Base-by-base conservation (phyloP, 2,888 invertebrate genomes). In the Meiosimyza decipiens region DNA sequence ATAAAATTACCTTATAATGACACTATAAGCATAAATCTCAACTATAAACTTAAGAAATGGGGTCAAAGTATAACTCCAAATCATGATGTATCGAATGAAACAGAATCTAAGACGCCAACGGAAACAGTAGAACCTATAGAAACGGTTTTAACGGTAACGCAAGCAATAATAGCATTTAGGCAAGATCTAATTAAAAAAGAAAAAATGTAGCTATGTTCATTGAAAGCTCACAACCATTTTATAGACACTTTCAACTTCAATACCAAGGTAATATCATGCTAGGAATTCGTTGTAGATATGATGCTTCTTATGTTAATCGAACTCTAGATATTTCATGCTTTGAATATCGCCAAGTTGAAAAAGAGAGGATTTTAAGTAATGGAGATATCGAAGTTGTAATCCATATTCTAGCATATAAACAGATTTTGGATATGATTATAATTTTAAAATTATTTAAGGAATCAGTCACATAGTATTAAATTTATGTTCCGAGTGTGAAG, bases 141-240 rank as follows among this genome's bases (percentile, higher is more conserved):
- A 18, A 16, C 13, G n/a, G 11, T 33, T 65, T 71, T 71, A 40
- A 22, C 66, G 16, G 67, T 66, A 28, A 66, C 59, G n/a, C 71
- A 73, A 66, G 66, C 73, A 9, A 73, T 68, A 47, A 71, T 71
- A 40, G 73, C 71, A 40, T 73, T 73, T 71, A 64, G 71, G 67
- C 65, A 71, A 71, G 71, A 73, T 52, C 52, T 73, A 51, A 57
- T 73, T n/a, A 71, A 71, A 54, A 73, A 73, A 33, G 73, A 71
- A 28, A 54, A 52, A 66, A 71, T 64, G 71, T 73, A 64, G 65
- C 73, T 11, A 66, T 66, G 59, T 64, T 70, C 50, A 73, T 73
- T 70, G 73, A 73, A 64, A 73, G 73, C 47, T 62, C 70, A 51
- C n/a, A 66, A 40, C 59, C 71, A 52, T 73, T 71, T 73, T 73